A percentile compares a stretch with the other conserved stretches of the same genome.
phyloP scores from a whole-genome alignment of 2,797 vertebrate genomes.

The Argentina silus region DNA sequence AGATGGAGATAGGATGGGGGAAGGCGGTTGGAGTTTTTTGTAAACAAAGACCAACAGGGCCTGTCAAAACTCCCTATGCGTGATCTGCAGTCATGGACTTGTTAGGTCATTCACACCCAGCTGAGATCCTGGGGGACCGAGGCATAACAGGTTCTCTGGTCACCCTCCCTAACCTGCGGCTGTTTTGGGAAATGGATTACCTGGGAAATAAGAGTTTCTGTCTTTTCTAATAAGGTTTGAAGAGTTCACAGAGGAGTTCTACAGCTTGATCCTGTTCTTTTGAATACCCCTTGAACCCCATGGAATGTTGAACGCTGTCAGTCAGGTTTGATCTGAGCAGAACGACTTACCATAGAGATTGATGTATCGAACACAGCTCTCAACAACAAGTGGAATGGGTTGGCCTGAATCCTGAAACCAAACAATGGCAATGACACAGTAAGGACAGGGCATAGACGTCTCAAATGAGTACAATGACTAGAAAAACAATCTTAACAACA shows the following conservation, averaged over 20 bases:
- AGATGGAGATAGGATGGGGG: slow-evolving; percentile 37
- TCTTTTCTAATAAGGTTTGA: slow-evolving; percentile 23
- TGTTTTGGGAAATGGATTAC: slow-evolving; percentile 50
- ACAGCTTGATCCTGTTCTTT: not conserved
- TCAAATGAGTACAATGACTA: not conserved
- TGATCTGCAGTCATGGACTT: slow-evolving; percentile 57
- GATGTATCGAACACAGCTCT: slow-evolving; percentile 97
- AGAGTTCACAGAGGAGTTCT: not conserved
- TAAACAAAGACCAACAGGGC: slow-evolving; percentile 47
- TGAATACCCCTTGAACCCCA: not conserved
- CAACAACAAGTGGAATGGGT: slow-evolving; percentile 94
- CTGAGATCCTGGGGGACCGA: slow-evolving; percentile 30
- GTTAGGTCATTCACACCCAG: slow-evolving; percentile 48
- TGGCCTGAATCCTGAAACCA: slow-evolving; percentile 81
- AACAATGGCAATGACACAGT: slow-evolving; percentile 23
- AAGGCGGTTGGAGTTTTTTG: slow-evolving; percentile 16
- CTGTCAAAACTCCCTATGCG: slow-evolving; percentile 53
- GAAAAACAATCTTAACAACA: not conserved
- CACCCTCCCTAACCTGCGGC: slow-evolving; percentile 32
- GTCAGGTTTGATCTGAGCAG: not conserved
- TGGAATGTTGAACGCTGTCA: not conserved
- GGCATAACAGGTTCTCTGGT: slow-evolving; percentile 36
- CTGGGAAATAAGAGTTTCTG: slow-evolving; percentile 33
- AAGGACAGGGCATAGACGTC: not conserved
- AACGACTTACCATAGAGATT: slow-evolving; percentile 91